Evolutionary conservation across 2,888 invertebrate species (phyloP).

Genomic region (Pammene fasciana): DNA sequence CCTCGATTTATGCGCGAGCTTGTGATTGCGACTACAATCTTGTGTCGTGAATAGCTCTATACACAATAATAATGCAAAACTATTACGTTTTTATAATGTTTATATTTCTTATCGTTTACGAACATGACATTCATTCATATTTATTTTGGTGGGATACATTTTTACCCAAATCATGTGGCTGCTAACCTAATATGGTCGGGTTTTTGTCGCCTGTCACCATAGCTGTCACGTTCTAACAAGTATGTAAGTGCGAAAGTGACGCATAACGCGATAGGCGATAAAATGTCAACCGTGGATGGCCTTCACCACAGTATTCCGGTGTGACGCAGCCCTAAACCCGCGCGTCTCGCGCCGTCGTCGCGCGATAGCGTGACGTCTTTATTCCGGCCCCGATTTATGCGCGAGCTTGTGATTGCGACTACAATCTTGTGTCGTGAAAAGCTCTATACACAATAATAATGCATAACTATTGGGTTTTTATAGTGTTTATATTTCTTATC

Average conservation of each 20-base stretch:
- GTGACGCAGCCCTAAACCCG: constrained; percentile 42
- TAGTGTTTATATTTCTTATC: too few relatives aligned
- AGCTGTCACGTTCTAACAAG: too few relatives aligned
- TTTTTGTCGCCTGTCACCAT: too few relatives aligned
- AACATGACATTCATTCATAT: too few relatives aligned
- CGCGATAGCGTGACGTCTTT: constrained; percentile 73
- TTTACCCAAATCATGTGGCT: too few relatives aligned
- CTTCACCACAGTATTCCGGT: not conserved
- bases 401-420: constrained; percentile 38
- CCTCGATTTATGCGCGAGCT: constrained; percentile 62
- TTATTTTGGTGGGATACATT: too few relatives aligned
- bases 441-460: not conserved
- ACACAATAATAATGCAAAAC: not conserved
- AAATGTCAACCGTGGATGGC: not conserved
- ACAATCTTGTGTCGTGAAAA: constrained; percentile 22
- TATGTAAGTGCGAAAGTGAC: too few relatives aligned
- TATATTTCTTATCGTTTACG: too few relatives aligned
- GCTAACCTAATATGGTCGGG: too few relatives aligned
- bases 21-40: constrained; percentile 27
- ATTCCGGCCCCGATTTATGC: constrained; percentile 71
- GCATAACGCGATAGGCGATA: not conserved
- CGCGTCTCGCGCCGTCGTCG: constrained; percentile 50
- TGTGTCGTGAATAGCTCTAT: constrained; percentile 15
- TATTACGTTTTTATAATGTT: too few relatives aligned
- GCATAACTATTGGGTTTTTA: too few relatives aligned